Base-by-base conservation (phyloP, 1,140 invertebrate species). In the Dendrolimus kikuchii region DNA sequence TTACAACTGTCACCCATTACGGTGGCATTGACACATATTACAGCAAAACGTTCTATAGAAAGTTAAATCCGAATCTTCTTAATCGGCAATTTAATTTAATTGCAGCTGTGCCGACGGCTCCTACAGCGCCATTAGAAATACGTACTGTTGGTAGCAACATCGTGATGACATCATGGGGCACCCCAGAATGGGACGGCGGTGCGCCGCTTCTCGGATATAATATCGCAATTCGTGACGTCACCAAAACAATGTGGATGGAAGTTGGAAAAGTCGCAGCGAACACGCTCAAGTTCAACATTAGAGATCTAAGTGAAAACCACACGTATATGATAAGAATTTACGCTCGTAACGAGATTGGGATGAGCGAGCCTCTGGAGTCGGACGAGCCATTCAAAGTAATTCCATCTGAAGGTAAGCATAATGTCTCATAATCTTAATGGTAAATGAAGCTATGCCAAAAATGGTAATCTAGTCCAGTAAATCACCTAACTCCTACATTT, bases 241-340 rank as follows among this genome's bases (percentile, higher is more conserved):
- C 93, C 73, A 96, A 96, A 75, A 97, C 95, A 4, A 97, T 97
- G 95, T 98, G 96, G 96, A 97, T 97, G 89, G 95, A 98, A 91
- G 95, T 98, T 47, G 96, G 95, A 8, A 91, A 94, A 69, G 95
- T 96, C 6, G 91, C 91, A 60, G 93, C 94, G 2, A 92, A 94
- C 57, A 91, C 93, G 41, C 94, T 95, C 66, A 95, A 94, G 81
- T 91, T 96, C 67, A 94, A 93, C 56, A 94, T 97, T 46, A 91
- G 92, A 72, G 95, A 97, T 73, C 85, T 98, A 50, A 94, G 95
- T 80, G 96, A 98, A 77, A 92, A 93, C 69, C 95, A 97, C 71
- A 93, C 95, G 68, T 98, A 98, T 74, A 90, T 94, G 74, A 92
- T 98, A 50, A 90, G 96, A 68, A 96, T 98, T 68, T 96, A 94